These are phyloP conservation scores for Agrochola macilenta DNA, from an alignment of 2,888 invertebrate genomes.

Conservation along the genomic window DNA sequence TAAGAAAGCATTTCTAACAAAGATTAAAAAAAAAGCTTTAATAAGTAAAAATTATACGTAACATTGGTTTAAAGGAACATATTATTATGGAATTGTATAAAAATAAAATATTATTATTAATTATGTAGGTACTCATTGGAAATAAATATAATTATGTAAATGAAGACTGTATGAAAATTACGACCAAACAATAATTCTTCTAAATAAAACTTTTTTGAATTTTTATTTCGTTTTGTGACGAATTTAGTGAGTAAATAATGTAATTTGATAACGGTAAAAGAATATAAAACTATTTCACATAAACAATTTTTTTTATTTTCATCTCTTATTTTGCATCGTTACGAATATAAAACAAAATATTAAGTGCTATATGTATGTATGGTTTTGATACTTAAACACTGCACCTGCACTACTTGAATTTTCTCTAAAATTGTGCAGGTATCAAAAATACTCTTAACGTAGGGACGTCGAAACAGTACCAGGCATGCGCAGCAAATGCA, in stretches of 20 bases:
- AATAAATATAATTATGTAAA: too few species aligned
- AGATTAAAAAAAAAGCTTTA: constrained; percentile 12
- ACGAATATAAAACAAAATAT: too few species aligned
- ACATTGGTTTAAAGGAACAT: neutral
- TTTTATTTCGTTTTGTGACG: neutral
- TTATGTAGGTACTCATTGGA: neutral
- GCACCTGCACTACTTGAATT: too few species aligned
- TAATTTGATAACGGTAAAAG: constrained; percentile 13
- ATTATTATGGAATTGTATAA: neutral
- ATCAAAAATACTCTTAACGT: neutral
- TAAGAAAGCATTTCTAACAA: constrained; percentile 2
- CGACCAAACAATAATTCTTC: neutral
- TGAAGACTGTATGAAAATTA: neutral
- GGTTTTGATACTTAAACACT: too few species aligned
- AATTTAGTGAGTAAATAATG: neutral
- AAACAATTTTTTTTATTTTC: neutral
- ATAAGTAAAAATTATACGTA: constrained; percentile 1
- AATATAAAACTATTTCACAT: constrained; percentile 15
- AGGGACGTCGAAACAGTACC: neutral
- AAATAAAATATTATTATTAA: neutral
- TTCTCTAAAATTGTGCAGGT: neutral
- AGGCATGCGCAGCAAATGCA: neutral
- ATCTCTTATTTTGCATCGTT: neutral
- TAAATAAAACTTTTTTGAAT: neutral
- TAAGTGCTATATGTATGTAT: too few species aligned